Evolutionary conservation across 2,888 invertebrate species (phyloP).

Genomic region (Drosophila eohydei): DNA sequence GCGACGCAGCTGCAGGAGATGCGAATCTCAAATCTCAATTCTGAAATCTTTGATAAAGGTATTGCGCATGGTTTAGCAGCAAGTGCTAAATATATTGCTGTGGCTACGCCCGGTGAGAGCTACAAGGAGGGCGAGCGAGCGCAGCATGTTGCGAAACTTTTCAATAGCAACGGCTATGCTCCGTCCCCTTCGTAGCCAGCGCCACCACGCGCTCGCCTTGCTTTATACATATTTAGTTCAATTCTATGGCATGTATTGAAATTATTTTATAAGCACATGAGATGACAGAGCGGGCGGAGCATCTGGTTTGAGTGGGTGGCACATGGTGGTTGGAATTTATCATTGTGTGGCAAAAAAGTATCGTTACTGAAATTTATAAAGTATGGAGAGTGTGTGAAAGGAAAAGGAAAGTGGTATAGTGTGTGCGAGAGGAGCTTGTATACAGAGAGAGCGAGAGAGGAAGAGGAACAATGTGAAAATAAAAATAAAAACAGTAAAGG

Average conservation of each 20-base stretch:
- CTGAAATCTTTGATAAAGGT: constrained; percentile 51
- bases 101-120: neutral
- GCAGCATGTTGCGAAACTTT: constrained; percentile 30
- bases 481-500: neutral
- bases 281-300: neutral
- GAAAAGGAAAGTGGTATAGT: neutral
- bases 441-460: neutral
- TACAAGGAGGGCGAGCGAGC: neutral
- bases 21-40: constrained; percentile 31
- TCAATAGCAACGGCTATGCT: constrained; percentile 43
- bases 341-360: neutral
- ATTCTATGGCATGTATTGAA: constrained; percentile 51
- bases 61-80: constrained; percentile 36
- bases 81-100: constrained; percentile 19
- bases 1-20: constrained; percentile 45
- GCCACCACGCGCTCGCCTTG: constrained; percentile 1
- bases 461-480: neutral
- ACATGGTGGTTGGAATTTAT: neutral
- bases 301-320: neutral
- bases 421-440: neutral
- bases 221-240: constrained; percentile 24
- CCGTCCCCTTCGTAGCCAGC: neutral
- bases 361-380: neutral
- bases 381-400: neutral
- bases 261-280: constrained; percentile 36